phyloP scores from a whole-genome alignment of 30 jellyfish, hydroid and myxozoan genomes.

The Catostylus mosaicus region DNA sequence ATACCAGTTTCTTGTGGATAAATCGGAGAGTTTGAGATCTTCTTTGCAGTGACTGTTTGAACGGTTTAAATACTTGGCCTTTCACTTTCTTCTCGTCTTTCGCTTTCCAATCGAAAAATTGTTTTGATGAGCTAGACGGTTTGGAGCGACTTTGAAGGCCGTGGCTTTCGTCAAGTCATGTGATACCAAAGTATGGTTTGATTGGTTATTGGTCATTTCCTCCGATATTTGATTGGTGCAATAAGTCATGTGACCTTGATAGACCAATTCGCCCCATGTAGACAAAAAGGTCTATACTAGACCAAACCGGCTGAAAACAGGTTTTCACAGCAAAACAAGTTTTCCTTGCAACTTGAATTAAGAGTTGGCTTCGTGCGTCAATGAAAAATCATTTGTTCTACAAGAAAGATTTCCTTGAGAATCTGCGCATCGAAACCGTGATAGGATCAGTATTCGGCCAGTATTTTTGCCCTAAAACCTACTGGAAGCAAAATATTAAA shows the following conservation, averaged over 20 bases:
- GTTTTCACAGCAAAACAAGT: slow-evolving; percentile 19
- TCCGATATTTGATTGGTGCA: slow-evolving; percentile 3
- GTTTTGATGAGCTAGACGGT: slow-evolving; percentile 1
- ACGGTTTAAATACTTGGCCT: neutral
- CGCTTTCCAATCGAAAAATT: neutral
- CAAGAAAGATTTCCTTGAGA: no score
- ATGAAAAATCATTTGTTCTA: no score
- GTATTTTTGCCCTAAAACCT: no score
- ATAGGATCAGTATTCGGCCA: no score
- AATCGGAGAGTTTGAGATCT: no score
- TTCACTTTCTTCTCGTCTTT: neutral
- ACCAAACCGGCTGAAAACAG: slow-evolving; percentile 46
- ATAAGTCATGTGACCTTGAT: slow-evolving; percentile 29
- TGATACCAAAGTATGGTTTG: neutral
- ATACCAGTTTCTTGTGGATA: no score
- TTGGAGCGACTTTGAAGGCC: slow-evolving; percentile 21
- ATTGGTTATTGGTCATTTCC: slow-evolving; percentile 19
- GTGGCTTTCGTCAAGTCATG: slow-evolving; percentile 22
- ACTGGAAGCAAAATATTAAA: no score
- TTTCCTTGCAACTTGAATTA: no score
- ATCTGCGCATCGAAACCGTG: no score
- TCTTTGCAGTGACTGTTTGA: neutral
- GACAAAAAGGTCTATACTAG: slow-evolving; percentile 63
- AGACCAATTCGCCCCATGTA: slow-evolving; percentile 39
- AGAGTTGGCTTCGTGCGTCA: no score